Base-by-base conservation (phyloP, 2,888 invertebrate species). In the Drosophila mettleri region DNA sequence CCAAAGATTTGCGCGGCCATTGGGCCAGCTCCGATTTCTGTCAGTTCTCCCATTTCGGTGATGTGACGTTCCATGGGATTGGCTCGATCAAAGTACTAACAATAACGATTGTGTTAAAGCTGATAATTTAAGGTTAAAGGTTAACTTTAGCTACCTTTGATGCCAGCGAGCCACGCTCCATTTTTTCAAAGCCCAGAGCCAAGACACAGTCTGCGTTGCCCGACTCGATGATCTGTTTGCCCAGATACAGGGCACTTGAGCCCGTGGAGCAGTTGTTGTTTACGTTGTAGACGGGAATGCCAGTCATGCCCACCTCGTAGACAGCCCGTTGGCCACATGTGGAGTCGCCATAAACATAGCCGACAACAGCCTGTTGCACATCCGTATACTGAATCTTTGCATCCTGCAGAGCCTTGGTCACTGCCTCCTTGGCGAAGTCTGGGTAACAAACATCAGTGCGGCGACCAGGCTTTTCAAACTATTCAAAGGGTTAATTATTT, bases 211-310 rank as follows among this genome's bases (percentile, higher is more conserved):
- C 96, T 16, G 95, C 95, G 85, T 95, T 94, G 12, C 98, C 98
- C 69, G 96, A 95, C 93, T 98, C 96, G n/a, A 99, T 93, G 20
- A 98, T 94, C 92, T 99, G 98, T 91, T 98, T 98, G 0, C 96
- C 98, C 88, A 99, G 93, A 89, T 96, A 94, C 4, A 99, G 92
- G 1, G 99, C 99, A 58, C 96, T 97, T 0, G 99, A 97, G 29
- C 99, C 99, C 1, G 99, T 99, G 0, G 99, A 96, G 91, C 99
- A 99, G 90, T 99, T 99, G 91, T 99, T 99, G 93, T 99, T 99
- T 14, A 99, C 99, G 93, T 99, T 99, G 93, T 96, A 97, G 77
- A 99, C 96, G 5, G 99, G 99, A 75, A 99, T 98, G 41, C 99
- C 99, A 33, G 97, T 98, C 95, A 99, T 95, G 62, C 99, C 99